Conservation (phyloP, 2,888 invertebrate species). For the Lordiphosa fenestrarum region DNA sequence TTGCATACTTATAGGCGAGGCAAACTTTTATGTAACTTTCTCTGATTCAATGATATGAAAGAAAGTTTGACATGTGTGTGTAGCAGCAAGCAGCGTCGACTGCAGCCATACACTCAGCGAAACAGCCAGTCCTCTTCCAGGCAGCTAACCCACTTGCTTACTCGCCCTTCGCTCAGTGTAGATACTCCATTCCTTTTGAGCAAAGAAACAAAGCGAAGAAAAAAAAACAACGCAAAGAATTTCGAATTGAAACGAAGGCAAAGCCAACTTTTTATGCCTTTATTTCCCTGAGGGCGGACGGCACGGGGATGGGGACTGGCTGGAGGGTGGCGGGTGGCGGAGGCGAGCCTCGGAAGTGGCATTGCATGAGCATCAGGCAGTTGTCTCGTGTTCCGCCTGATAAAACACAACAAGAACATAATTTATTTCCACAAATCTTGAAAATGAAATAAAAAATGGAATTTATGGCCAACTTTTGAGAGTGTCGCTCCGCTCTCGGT, state of each 20-base stretch:
- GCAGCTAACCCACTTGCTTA: no score
- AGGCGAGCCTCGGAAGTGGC: slow-evolving; percentile 1
- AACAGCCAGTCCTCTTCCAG: no score
- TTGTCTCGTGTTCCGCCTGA: slow-evolving; percentile 54
- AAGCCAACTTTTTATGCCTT: slow-evolving; percentile 34
- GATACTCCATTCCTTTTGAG: slow-evolving; percentile 19
- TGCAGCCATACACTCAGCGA: neutral
- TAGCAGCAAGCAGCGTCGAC: slow-evolving; percentile 17
- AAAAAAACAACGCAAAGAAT: slow-evolving; percentile 1
- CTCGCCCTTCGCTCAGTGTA: no score
- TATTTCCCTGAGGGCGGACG: slow-evolving; percentile 12
- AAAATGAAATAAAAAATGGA: slow-evolving; percentile 37
- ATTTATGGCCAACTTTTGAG: slow-evolving; percentile 36
- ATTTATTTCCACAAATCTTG: slow-evolving; percentile 45
- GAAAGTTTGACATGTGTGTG: slow-evolving; percentile 44
- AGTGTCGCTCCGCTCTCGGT: neutral
- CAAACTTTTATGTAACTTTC: slow-evolving; percentile 41
- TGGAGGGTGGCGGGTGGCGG: neutral
- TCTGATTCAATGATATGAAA: slow-evolving; percentile 48
- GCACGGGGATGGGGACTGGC: no score
- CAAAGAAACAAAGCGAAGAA: slow-evolving; percentile 1
- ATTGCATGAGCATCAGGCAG: slow-evolving; percentile 38
- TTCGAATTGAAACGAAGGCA: slow-evolving; percentile 22
- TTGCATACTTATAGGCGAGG: slow-evolving; percentile 39
- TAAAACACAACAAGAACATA: slow-evolving; percentile 51